A percentile compares a stretch with the other conserved stretches of the same genome.
Conservation (phyloP, 2,888 invertebrate species). For the Drosophila ustulata region DNA sequence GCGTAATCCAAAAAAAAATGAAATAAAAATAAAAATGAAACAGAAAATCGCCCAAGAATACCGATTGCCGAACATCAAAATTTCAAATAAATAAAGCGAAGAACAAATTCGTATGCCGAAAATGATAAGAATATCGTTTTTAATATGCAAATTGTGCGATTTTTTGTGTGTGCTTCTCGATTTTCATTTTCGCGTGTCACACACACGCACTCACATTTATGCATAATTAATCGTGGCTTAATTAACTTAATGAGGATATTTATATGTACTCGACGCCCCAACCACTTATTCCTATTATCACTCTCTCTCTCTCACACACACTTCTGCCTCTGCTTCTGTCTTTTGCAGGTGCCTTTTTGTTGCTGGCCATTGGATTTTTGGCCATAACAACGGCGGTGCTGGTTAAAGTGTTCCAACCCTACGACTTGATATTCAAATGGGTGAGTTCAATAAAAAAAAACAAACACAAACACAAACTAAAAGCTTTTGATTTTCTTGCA, state of each 20-base stretch:
- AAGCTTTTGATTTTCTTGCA: slow-evolving; percentile 11
- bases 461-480: slow-evolving; percentile 29
- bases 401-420: slow-evolving; percentile 89
- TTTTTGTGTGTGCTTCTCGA: slow-evolving; percentile 11
- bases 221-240: slow-evolving; percentile 51
- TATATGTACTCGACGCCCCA: slow-evolving; percentile 54
- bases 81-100: not conserved
- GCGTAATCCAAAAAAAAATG: slow-evolving; percentile 19
- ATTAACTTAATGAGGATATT: slow-evolving; percentile 66
- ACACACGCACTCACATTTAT: slow-evolving; percentile 35
- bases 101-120: slow-evolving; percentile 11
- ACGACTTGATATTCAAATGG: slow-evolving; percentile 90
- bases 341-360: slow-evolving; percentile 89
- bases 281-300: slow-evolving; percentile 23
- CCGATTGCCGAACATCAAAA: not conserved
- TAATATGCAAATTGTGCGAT: slow-evolving; percentile 37
- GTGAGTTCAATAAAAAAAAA: slow-evolving; percentile 85
- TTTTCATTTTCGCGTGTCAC: slow-evolving; percentile 42
- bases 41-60: not conserved
- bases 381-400: slow-evolving; percentile 89
- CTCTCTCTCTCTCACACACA: not conserved
- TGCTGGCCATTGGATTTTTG: slow-evolving; percentile 89
- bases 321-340: slow-evolving; percentile 3
- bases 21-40: not conserved
- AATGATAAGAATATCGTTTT: slow-evolving; percentile 31